These are phyloP conservation scores for Microtus ochrogaster DNA, from an alignment of 2,113 vertebrate species.

Conservation along the genomic window DNA sequence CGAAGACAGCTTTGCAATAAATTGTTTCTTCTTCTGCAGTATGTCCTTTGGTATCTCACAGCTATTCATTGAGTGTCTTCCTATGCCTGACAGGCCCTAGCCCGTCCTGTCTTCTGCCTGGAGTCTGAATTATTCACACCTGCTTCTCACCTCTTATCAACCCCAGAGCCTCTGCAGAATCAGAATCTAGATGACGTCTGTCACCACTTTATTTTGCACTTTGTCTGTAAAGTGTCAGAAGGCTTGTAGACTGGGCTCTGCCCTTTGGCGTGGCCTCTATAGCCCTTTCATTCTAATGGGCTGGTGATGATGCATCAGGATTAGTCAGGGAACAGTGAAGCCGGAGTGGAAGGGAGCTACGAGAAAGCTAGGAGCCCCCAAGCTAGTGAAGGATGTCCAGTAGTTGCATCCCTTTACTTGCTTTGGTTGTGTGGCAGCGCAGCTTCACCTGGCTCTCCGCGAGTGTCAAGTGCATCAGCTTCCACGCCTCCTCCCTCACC, in stretches of 20 bases:
- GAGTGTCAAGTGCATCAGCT: slow-evolving; percentile 62
- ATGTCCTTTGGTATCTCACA: not conserved
- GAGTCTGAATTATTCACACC: not conserved
- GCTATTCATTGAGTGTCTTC: not conserved
- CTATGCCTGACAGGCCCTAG: not conserved
- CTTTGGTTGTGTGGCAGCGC: not conserved
- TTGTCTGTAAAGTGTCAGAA: slow-evolving; percentile 37
- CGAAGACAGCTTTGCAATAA: not conserved
- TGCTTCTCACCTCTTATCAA: not conserved
- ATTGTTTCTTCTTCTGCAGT: not conserved
- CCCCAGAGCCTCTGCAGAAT: not conserved
- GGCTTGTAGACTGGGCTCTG: slow-evolving; percentile 34
- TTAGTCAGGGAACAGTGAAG: slow-evolving; percentile 1
- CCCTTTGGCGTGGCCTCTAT: not conserved
- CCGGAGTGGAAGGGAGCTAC: not conserved
- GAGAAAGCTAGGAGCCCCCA: not conserved
- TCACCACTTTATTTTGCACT: slow-evolving; percentile 42
- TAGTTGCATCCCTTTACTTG: not conserved
- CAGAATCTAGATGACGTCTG: not conserved
- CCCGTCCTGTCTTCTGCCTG: not conserved
- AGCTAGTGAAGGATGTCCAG: not conserved
- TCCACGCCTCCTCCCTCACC: not conserved
- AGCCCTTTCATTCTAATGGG: not conserved
- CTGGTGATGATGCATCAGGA: not conserved
- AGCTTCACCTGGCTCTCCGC: slow-evolving; percentile 4